Evolutionary conservation across 2,888 invertebrate genomes (phyloP), one percentile per base, ranked within the genome.

Genomic region (Odontothrips loti): DNA sequence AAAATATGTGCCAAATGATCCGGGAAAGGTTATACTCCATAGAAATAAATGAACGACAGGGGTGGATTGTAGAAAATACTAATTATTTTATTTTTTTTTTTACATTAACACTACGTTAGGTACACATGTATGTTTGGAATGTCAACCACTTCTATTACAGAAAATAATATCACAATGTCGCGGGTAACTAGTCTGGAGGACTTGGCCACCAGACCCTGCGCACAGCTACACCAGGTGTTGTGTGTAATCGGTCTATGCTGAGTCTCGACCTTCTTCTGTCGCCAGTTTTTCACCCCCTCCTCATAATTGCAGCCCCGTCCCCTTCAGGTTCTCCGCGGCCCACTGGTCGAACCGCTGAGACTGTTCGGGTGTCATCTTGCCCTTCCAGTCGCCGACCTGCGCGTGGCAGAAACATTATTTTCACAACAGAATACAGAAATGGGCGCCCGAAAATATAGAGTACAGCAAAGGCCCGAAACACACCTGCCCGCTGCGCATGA

Each of bases 331-430:
- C 20, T 87, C 85, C 9, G 83, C 84, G 6, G 86, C 88, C 88
- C 88, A 88, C n/a, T 86, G 83, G 83, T 91, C 90, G 83, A 91
- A 90, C 79, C 86, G 83, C 84, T 85, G 84, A 20, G 87, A 85
- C 47, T 87, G 82, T 34, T 86, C 86, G 1, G 84, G 84, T 0
- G 86, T 84, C 88, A 89, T 87, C 81, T 83, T 83, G 3, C 84
- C 85, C 82, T 87, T 87, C 86, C 88, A 89, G 75, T 87, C 87
- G 23, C 88, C 86, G 12, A 86, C 85, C 81, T 85, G 84, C 51
- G 82, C 82, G 84, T 81, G 86, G 85, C 81, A 86, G 85, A 82
- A 88, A 87, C 34, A 86, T 85, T 29, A 85, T 0, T 87, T 82
- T 87, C 87, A 88, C 88, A 89, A 23, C n/a, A n/a, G 63, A 63